Conservation (phyloP, 2,797 vertebrate species). For the Ptychobarbus kaznakovi region DNA sequence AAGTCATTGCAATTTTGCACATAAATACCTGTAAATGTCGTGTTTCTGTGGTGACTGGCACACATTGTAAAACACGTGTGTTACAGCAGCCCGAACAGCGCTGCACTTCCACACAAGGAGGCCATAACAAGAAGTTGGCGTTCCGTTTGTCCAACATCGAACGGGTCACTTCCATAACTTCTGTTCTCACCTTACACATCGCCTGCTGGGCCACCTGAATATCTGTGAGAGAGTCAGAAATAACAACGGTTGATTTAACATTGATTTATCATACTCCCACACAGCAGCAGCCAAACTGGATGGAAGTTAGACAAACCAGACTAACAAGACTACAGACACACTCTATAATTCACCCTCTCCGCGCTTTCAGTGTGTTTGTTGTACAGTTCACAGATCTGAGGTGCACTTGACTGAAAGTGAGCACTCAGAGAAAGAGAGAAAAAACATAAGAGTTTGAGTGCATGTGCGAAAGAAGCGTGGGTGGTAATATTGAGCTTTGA, state of each 20-base stretch:
- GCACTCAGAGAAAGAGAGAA: constrained; percentile 33
- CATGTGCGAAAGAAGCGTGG: constrained; percentile 31
- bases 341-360: constrained; percentile 37
- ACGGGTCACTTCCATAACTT: constrained; percentile 91
- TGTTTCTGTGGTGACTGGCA: constrained; percentile 78
- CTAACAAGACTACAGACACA: constrained; percentile 25
- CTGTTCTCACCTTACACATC: constrained; percentile 87
- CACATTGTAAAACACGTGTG: constrained; percentile 81
- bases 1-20: not conserved
- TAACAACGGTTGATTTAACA: not conserved
- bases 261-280: not conserved
- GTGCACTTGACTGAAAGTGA: constrained; percentile 24
- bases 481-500: constrained; percentile 37
- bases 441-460: constrained; percentile 26
- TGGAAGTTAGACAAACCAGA: constrained; percentile 10
- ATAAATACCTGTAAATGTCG: constrained; percentile 85
- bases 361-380: constrained; percentile 25
- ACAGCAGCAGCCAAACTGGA: not conserved
- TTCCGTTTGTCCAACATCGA: constrained; percentile 89
- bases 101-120: constrained; percentile 93
- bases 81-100: constrained; percentile 96
- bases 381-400: constrained; percentile 5
- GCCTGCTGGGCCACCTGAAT: constrained; percentile 84
- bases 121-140: constrained; percentile 92
- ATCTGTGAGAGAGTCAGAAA: constrained; percentile 50